phyloP scores from a whole-genome alignment of 2,888 invertebrate species.

The Prostheceraeus crozeri region DNA sequence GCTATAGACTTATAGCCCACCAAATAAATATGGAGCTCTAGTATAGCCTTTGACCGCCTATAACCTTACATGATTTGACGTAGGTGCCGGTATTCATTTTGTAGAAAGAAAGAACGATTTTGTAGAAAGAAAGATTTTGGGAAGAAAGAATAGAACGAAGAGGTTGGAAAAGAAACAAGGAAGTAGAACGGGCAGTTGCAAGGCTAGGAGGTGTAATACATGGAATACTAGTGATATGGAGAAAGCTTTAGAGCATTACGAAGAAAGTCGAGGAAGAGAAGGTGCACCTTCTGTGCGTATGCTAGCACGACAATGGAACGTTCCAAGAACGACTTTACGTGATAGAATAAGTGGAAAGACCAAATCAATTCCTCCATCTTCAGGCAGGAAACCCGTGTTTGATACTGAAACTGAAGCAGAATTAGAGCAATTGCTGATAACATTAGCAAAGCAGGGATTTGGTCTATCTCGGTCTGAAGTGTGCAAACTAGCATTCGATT shows the following conservation, averaged over 20 bases:
- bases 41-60: no score
- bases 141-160: no score
- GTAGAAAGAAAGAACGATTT: no score
- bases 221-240: conserved; percentile 7
- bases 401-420: conserved; percentile 4
- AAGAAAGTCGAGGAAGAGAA: conserved; percentile 21
- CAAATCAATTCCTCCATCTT: conserved; percentile 7
- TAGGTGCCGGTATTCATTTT: no score
- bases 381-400: conserved; percentile 12
- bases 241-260: background rate
- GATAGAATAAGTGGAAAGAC: background rate
- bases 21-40: no score
- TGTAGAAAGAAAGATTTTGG: no score
- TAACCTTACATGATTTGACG: no score
- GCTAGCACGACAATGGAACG: conserved; percentile 4
- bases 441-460: conserved; percentile 2
- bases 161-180: no score
- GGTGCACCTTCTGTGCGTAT: background rate
- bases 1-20: no score
- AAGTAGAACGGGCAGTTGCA: no score
- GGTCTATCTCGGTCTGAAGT: conserved; percentile 13
- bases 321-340: conserved; percentile 10
- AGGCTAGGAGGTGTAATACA: conserved; percentile 6
- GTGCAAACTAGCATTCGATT: conserved; percentile 12
- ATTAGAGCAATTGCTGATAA: conserved; percentile 2